These are phyloP conservation scores for Schizopygopsis pylzovi DNA, from an alignment of 2,797 vertebrate genomes.

Conservation along the genomic window DNA sequence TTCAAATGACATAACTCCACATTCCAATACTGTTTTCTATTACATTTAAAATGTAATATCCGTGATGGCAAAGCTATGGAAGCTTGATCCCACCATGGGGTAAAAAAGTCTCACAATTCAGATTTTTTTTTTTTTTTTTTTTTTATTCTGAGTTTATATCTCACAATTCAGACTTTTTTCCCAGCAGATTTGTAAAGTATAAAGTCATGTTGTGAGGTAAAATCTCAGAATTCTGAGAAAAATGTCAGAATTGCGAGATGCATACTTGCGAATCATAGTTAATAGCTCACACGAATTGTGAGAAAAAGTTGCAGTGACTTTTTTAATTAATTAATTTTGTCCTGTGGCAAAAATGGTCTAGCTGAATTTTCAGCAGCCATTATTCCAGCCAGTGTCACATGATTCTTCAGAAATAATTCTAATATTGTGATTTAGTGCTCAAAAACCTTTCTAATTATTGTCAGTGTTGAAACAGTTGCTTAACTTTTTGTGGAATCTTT, in stretches of 20 bases:
- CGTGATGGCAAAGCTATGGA: background rate
- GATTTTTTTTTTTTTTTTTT: too few relatives aligned
- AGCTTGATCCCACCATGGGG: too few relatives aligned
- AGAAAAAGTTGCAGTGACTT: background rate
- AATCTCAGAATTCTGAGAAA: background rate
- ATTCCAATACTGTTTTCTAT: background rate
- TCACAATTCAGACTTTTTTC: too few relatives aligned
- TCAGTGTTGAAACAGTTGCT: background rate
- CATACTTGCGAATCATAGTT: background rate
- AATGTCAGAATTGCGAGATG: background rate
- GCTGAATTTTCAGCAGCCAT: background rate
- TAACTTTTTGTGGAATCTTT: background rate
- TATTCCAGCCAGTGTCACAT: background rate
- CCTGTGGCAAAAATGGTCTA: background rate
- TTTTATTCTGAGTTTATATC: too few relatives aligned
- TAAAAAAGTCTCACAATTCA: too few relatives aligned
- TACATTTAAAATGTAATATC: background rate
- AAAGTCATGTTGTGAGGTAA: background rate
- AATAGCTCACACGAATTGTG: background rate
- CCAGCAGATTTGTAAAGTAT: too few relatives aligned
- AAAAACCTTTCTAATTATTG: background rate
- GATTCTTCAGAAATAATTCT: background rate
- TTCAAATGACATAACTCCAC: background rate
- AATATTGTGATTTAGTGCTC: background rate
- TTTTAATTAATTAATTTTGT: background rate